Evolutionary conservation across 1,140 invertebrate species (phyloP), one percentile per base, ranked within the genome.

Genomic region (Leptopilina clavipes): DNA sequence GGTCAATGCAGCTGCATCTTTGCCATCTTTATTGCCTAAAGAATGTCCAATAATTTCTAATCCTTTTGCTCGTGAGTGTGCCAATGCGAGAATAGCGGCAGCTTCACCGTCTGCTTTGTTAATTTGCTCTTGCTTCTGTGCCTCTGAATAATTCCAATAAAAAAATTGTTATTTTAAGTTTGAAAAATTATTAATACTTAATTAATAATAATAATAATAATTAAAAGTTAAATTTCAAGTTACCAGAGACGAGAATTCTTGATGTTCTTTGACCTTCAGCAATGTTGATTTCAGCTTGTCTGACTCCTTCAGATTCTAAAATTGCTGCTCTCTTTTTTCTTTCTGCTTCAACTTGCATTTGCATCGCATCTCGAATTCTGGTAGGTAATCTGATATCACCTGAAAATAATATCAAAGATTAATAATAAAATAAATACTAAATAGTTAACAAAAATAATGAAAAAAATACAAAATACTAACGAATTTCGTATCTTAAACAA

Each of bases 341-440:
- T 89, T 99, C 98, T 0, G 98, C 98, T 92, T 99, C 98, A 0
- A 99, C 98, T 92, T 99, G 98, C 97, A 99, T 99, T 91, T 99
- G 98, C 98, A 99, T 99, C 6, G 98, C 98, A 91, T 99, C 98
- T 86, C 99, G 97, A 5, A 99, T 96, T 88, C 97, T 93, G 1
- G 91, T 89, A 9, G 99, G 99, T 81, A 99, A 90, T 88, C 95
- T 96, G 82, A 99, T 98, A 88, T 99, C 97, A 91, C 96, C 96
- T 97, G 80, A 17, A 14, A 44, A 71, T 59, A 65, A 54, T 54
- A 31, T 5, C 1, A 31, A 31, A 31, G 17, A 18, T 18, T 18
- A 17, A 18, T 5, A 18, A 54, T 59, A 37, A 65, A 31, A 25
- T 14, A 31, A 65, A 31, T 31, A n/a, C 3, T n/a, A 37, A 6